These are phyloP conservation scores for Lepisosteus oculatus DNA, from an alignment of 2,113 vertebrate species.

Conservation along the genomic window DNA sequence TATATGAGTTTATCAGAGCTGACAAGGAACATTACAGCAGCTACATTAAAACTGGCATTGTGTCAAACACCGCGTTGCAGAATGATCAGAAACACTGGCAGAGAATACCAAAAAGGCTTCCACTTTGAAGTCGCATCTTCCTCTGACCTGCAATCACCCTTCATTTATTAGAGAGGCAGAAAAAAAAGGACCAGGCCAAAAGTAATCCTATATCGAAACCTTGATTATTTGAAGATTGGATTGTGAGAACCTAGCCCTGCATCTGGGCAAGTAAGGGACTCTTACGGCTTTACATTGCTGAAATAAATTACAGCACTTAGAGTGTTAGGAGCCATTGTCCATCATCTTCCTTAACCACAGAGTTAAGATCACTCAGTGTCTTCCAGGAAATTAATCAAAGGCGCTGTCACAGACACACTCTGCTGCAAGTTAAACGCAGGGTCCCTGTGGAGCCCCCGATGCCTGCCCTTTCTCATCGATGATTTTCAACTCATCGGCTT, in stretches of 20 bases:
- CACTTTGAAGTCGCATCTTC: neutral
- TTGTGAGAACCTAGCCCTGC: neutral
- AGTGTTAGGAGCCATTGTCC: neutral
- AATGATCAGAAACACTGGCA: slow-evolving; percentile 57
- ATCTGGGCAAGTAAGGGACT: neutral
- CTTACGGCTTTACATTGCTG: neutral
- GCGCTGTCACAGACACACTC: neutral
- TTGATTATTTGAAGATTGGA: slow-evolving; percentile 2
- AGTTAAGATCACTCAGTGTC: neutral
- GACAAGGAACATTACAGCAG: slow-evolving; percentile 69
- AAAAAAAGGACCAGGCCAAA: neutral
- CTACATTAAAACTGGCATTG: slow-evolving; percentile 69
- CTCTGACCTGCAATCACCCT: slow-evolving; percentile 18
- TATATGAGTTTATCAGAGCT: slow-evolving; percentile 64
- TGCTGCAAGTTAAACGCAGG: neutral
- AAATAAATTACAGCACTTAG: neutral
- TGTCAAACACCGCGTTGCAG: slow-evolving; percentile 67
- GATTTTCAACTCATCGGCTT: neutral
- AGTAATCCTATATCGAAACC: neutral
- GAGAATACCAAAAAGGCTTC: slow-evolving; percentile 46
- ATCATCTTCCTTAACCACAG: neutral
- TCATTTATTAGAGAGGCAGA: neutral
- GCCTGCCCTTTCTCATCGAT: neutral
- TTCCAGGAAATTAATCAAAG: neutral
- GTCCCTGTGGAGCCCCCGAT: neutral